Evolutionary conservation across 2,888 invertebrate species (phyloP), one percentile per base, ranked within the genome.

Genomic region (Yponomeuta plumbellus): DNA sequence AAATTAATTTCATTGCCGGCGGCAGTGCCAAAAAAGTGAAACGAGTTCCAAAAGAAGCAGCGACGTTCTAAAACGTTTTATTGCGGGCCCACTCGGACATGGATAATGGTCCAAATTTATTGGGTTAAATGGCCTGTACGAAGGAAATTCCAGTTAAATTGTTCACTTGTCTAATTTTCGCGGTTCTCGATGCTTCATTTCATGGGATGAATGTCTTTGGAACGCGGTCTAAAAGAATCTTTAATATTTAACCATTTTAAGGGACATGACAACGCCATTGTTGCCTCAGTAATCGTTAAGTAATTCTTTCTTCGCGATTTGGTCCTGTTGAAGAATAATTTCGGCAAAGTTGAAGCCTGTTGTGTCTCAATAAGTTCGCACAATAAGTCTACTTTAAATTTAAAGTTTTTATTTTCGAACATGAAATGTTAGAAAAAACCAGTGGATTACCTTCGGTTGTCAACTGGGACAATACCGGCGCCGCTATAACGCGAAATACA

Each of bases 51-150:
- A 80, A 85, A 86, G 79, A 81, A 59, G 84, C 79, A 81, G 80
- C 79, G 75, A 78, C 72, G 78, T 78, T 80, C 79, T 80, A 80
- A 83, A 85, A 78, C 81, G 63, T 75, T 86, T 85, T 86, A 86
- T 83, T 80, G 82, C 80, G 71, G 80, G 22, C 72, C 71, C 80
- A 80, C 78, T 83, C 80, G 86, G 84, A 86, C 86, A 86, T 77
- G 85, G 84, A 83, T 87, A 88, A 89, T 86, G 83, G 85, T 84
- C 81, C 79, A 85, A 89, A 89, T 88, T 88, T 88, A 89, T 89
- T 87, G 86, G 82, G 84, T 84, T 86, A 81, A 88, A 88, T 88
- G 86, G 81, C 69, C 80, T 83, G 82, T 81, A 75, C 80, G 72
- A 83, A 80, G 81, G 84, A 81, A 85, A 84, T 84, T 84, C 80